Evolutionary conservation across 2,888 invertebrate species (phyloP).

Genomic region (Caenorhabditis plicata): DNA sequence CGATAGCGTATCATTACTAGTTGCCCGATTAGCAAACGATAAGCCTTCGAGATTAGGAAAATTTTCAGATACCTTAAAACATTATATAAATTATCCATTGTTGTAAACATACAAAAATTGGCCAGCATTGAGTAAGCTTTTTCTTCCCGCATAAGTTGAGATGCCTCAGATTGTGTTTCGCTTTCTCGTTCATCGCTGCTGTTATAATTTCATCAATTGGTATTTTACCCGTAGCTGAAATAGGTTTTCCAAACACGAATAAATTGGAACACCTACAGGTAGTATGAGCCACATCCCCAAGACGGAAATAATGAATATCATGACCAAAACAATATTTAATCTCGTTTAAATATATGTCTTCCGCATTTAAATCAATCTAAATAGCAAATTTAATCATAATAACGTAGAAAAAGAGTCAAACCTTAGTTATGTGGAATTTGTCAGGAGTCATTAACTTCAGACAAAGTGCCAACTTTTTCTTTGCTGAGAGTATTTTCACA

Average conservation of each 20-base stretch:
- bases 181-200: slow-evolving; percentile 7
- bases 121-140: slow-evolving; percentile 22
- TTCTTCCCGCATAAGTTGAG: slow-evolving; percentile 19
- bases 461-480: slow-evolving; percentile 13
- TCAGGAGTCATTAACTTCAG: slow-evolving; percentile 8
- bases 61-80: slow-evolving; percentile 3
- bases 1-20: slow-evolving; percentile 18
- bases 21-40: slow-evolving; percentile 21
- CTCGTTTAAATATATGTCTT: slow-evolving; percentile 13
- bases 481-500: slow-evolving; percentile 22
- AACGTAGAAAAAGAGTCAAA: background rate
- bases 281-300: slow-evolving; percentile 25
- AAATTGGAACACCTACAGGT: slow-evolving; percentile 6
- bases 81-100: background rate
- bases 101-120: slow-evolving; percentile 4
- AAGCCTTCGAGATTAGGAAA: slow-evolving; percentile 29
- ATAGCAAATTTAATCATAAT: background rate
- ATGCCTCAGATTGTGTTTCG: slow-evolving; percentile 17
- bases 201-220: slow-evolving; percentile 25
- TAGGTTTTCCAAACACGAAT: background rate
- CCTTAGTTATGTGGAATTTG: slow-evolving; percentile 23
- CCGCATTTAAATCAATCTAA: slow-evolving; percentile 27
- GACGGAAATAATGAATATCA: slow-evolving; percentile 15
- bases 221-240: slow-evolving; percentile 31
- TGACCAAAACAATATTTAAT: slow-evolving; percentile 16